Evolutionary conservation across 1,140 invertebrate species (phyloP).

Genomic region (Tyrophagus putrescentiae): DNA sequence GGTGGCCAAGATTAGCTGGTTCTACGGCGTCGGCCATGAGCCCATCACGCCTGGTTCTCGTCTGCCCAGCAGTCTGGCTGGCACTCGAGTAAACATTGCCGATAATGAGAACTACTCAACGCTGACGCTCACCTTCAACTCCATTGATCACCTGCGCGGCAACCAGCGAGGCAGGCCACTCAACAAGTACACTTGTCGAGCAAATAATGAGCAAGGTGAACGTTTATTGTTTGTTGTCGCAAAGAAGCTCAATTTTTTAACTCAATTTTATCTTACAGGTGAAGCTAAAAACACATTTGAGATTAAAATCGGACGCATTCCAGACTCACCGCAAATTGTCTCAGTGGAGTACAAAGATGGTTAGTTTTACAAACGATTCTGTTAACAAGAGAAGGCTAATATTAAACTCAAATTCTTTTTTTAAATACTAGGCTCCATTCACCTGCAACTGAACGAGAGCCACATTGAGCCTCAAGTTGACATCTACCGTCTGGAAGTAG

Average conservation of each 20-base stretch:
- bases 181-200: background rate
- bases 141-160: background rate
- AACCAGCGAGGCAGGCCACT: background rate
- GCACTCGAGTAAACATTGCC: background rate
- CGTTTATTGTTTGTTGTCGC: too few relatives aligned
- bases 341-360: background rate
- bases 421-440: constrained; percentile 9
- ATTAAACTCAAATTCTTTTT: background rate
- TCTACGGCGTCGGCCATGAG: background rate
- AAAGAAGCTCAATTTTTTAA: too few relatives aligned
- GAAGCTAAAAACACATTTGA: background rate
- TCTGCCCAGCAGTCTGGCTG: background rate
- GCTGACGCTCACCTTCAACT: background rate
- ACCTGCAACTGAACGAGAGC: constrained; percentile 8
- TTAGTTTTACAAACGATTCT: background rate
- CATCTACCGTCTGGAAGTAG: constrained; percentile 19
- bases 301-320: constrained; percentile 9
- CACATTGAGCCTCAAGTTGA: constrained; percentile 18
- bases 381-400: background rate
- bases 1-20: constrained; percentile 8
- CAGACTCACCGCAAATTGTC: background rate
- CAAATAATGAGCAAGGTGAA: constrained; percentile 2
- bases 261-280: too few relatives aligned
- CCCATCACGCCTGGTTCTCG: background rate
- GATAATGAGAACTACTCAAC: constrained; percentile 12